Base-by-base conservation (phyloP, 1,140 invertebrate species). In the Spodoptera litura region DNA sequence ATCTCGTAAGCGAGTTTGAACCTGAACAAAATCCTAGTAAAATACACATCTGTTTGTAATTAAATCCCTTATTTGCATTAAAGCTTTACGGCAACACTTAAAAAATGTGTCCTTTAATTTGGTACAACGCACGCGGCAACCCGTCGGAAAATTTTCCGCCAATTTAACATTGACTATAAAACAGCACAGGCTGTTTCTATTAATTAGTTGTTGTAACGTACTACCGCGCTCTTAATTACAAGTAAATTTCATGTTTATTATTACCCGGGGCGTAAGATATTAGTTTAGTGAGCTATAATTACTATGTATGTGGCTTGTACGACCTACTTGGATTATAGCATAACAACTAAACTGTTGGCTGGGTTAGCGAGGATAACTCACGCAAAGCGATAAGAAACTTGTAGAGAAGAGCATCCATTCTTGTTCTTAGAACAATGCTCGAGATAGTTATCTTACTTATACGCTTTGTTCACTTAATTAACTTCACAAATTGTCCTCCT, bases 391-490 rank as follows among this genome's bases (percentile, higher is more conserved):
- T 85, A 85, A 85, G 80, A 82, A 85, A 85, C 53, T 85, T 83
- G 66, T 70, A 55, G 70, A 83, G 81, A 78, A 31, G 64, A 75
- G 75, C 78, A 78, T 82, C 78, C 75, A 72, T 79, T 77, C 73
- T 78, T 70, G 81, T 78, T 82, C 81, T 72, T 74, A 78, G 81
- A 81, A 87, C 84, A 89, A 89, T 86, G 85, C 84, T 87, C 78
- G 78, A 79, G 78, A 82, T 81, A 64, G 81, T 79, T 87, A 88
- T 87, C 87, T 83, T 70, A 84, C 78, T 75, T 83, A 80, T 78
- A 77, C 68, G 81, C 80, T 85, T 88, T 87, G 85, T 89, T 87
- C 82, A 80, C 81, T 88, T 86, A 89, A 89, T 88, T 87, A 87
- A 87, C 79, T 86, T 83, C 76, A 81, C 78, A 86, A 85, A 87